These are phyloP conservation scores for Trogon melanurus DNA, from an alignment of 2,113 vertebrate species.

Conservation along the genomic window DNA sequence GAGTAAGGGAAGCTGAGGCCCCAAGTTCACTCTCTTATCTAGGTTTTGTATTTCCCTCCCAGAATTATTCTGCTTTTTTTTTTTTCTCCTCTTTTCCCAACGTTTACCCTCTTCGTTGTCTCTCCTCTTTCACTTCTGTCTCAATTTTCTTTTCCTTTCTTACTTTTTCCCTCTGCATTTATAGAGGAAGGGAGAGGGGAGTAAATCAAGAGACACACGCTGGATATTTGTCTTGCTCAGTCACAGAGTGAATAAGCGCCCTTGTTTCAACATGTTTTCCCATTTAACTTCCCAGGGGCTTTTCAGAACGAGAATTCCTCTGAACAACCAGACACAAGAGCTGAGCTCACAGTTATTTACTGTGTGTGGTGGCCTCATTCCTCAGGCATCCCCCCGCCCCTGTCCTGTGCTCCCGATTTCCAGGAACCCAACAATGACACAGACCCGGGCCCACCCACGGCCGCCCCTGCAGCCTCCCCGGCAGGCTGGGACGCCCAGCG, in stretches of 20 bases:
- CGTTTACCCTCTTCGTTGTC: neutral
- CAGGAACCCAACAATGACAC: neutral
- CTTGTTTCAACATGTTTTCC: conserved; percentile 65
- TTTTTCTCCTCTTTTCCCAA: neutral
- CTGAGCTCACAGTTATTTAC: neutral
- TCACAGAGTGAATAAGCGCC: conserved; percentile 39
- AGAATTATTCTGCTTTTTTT: neutral
- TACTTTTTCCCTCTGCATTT: neutral
- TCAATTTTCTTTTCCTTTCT: neutral
- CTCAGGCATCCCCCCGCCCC: neutral
- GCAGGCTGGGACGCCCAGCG: neutral
- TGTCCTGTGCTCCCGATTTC: neutral
- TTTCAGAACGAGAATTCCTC: conserved; percentile 12
- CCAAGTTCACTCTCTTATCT: neutral
- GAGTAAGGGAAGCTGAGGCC: neutral
- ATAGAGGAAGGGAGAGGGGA: neutral
- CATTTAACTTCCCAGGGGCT: conserved; percentile 36
- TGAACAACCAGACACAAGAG: neutral
- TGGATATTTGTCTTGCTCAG: conserved; percentile 51
- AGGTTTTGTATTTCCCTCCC: neutral
- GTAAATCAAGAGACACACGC: neutral
- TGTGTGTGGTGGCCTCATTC: neutral
- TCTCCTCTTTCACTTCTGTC: neutral
- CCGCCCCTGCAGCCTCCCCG: neutral
- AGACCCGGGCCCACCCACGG: accelerated